These are phyloP conservation scores for Cynopterus brachyotis DNA, from an alignment of 2,113 vertebrate genomes.

Conservation along the genomic window DNA sequence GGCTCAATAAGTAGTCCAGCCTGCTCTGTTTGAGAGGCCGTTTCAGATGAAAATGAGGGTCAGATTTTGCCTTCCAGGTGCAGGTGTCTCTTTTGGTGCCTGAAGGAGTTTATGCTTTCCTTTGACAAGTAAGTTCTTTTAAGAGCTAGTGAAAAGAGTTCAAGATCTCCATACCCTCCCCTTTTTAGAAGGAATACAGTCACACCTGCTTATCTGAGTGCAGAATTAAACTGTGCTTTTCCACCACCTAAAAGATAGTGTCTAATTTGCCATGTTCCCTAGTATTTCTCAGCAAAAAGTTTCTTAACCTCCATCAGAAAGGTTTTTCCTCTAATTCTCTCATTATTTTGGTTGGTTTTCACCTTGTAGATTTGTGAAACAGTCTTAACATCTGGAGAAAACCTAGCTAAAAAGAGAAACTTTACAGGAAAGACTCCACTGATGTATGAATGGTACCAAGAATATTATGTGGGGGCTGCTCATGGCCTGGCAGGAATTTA, in stretches of 20 bases:
- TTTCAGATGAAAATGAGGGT: neutral
- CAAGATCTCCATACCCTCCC: neutral
- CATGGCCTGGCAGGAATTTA: constrained; percentile 97
- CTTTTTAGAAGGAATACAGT: neutral
- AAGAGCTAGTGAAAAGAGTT: neutral
- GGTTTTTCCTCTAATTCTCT: neutral
- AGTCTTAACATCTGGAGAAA: constrained; percentile 91
- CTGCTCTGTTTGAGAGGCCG: neutral
- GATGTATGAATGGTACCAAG: constrained; percentile 98
- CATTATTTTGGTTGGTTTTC: neutral
- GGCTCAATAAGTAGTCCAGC: neutral
- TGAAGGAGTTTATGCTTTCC: neutral
- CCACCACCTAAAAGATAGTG: neutral
- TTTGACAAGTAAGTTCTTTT: neutral
- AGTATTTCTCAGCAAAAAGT: neutral
- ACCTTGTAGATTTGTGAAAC: constrained; percentile 88
- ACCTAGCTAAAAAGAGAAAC: constrained; percentile 87
- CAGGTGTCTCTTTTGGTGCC: neutral
- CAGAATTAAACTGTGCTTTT: neutral
- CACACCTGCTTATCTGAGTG: neutral
- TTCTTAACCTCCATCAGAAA: neutral
- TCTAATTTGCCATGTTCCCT: neutral
- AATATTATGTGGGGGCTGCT: constrained; percentile 95
- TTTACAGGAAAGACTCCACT: constrained; percentile 90
- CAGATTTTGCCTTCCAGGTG: neutral